These are phyloP conservation scores for Epirrhoe alternata DNA, from an alignment of 2,888 invertebrate species.

Conservation along the genomic window DNA sequence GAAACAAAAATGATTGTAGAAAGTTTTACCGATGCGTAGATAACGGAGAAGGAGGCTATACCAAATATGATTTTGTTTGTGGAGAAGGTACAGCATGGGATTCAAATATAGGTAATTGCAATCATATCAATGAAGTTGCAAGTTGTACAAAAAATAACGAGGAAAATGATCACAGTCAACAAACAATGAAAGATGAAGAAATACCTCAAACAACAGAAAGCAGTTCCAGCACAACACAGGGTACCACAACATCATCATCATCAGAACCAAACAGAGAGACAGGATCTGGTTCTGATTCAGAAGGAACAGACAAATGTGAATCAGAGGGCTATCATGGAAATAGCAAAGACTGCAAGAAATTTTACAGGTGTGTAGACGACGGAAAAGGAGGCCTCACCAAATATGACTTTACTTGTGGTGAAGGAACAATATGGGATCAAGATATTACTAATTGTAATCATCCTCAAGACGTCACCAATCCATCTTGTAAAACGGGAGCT, in stretches of 20 bases:
- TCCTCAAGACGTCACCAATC: slow-evolving; percentile 70
- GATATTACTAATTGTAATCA: slow-evolving; percentile 77
- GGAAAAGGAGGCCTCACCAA: slow-evolving; percentile 85
- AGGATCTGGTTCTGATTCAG: slow-evolving; percentile 31
- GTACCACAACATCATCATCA: slow-evolving; percentile 38
- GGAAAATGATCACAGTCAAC: slow-evolving; percentile 47
- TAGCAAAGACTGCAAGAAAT: slow-evolving; percentile 86
- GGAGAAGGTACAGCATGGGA: slow-evolving; percentile 87
- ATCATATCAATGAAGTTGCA: slow-evolving; percentile 79
- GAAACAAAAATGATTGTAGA: slow-evolving; percentile 74
- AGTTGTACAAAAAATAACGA: slow-evolving; percentile 51
- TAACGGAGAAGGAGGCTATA: slow-evolving; percentile 72
- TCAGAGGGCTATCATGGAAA: slow-evolving; percentile 87
- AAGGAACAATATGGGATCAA: slow-evolving; percentile 90
- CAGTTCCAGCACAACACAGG: slow-evolving; percentile 42
- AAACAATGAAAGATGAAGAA: slow-evolving; percentile 57
- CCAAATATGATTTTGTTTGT: slow-evolving; percentile 83
- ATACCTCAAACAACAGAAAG: slow-evolving; percentile 45
- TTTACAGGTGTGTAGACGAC: slow-evolving; percentile 88
- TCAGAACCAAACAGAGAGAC: slow-evolving; percentile 45
- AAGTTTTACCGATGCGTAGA: slow-evolving; percentile 81
- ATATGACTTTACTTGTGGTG: slow-evolving; percentile 87
- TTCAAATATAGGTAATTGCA: slow-evolving; percentile 78
- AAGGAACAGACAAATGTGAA: slow-evolving; percentile 68
- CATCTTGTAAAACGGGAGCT: slow-evolving; percentile 58